Conservation (phyloP, 1,140 invertebrate species). For the Cotesia vestalis region DNA sequence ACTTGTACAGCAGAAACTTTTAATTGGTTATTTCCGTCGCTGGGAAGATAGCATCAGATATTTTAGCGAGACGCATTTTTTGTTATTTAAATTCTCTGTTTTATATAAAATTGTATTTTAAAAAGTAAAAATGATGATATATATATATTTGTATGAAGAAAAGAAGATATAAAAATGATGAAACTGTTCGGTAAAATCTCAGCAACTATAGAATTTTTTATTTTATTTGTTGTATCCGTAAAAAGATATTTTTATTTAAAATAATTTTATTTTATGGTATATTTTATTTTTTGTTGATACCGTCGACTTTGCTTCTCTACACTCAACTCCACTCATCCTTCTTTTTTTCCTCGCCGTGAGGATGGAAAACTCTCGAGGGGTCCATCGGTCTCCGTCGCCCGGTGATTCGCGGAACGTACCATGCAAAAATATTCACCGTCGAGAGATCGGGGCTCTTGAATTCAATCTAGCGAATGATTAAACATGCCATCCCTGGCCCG, state of each 20-base stretch:
- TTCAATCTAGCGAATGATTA: slow-evolving; percentile 58
- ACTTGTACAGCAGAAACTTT: slow-evolving; percentile 33
- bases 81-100: slow-evolving; percentile 20
- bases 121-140: not conserved
- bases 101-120: not conserved
- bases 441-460: slow-evolving; percentile 46
- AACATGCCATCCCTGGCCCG: slow-evolving; percentile 49
- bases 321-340: not conserved
- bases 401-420: slow-evolving; percentile 44
- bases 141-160: not conserved
- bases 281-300: slow-evolving; percentile 12
- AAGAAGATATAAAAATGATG: too few species aligned
- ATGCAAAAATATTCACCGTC: slow-evolving; percentile 55
- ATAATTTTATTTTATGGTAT: slow-evolving; percentile 13
- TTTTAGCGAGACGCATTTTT: slow-evolving; percentile 12
- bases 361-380: slow-evolving; percentile 39
- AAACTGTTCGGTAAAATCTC: too few species aligned
- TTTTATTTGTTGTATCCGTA: too few species aligned
- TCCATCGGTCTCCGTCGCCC: slow-evolving; percentile 40
- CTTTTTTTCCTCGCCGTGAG: slow-evolving; percentile 20
- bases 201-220: too few species aligned
- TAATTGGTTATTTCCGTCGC: slow-evolving; percentile 31
- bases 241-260: too few species aligned
- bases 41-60: slow-evolving; percentile 23
- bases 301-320: slow-evolving; percentile 14